A percentile compares a stretch with the other conserved stretches of the same genome.
Evolutionary conservation across 2,888 invertebrate species (phyloP).

Genomic region (Amphiduros pacificus): DNA sequence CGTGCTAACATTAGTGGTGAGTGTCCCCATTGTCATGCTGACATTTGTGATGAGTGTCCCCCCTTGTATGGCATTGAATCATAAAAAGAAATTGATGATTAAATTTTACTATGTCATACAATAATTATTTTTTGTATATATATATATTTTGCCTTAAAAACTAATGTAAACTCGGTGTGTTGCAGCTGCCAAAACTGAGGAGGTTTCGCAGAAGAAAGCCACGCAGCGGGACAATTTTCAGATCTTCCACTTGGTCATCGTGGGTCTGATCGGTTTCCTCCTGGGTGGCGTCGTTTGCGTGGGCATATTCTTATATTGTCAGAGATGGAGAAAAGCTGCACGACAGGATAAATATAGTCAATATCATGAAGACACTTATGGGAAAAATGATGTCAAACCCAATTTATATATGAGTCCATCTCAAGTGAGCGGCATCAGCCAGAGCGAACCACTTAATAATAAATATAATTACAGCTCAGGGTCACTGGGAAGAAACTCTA

Average conservation of each 20-base stretch:
- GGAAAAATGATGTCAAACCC: constrained; percentile 11
- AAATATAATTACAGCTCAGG: constrained; percentile 23
- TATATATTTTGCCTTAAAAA: too few species aligned
- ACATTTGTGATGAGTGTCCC: too few species aligned
- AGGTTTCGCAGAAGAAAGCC: background rate
- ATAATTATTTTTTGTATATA: too few species aligned
- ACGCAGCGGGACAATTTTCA: constrained; percentile 12
- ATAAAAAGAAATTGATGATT: too few species aligned
- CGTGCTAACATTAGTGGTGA: too few species aligned
- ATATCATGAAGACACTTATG: too few species aligned
- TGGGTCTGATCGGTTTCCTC: constrained; percentile 36
- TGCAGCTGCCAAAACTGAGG: constrained; percentile 14
- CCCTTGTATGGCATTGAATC: too few species aligned
- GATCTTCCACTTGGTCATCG: constrained; percentile 34
- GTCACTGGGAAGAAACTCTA: constrained; percentile 25
- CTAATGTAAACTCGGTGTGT: too few species aligned
- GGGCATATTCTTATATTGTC: constrained; percentile 35
- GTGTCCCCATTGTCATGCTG: too few species aligned
- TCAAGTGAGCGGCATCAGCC: constrained; percentile 23
- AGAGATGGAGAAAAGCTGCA: constrained; percentile 8
- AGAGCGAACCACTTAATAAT: constrained; percentile 14
- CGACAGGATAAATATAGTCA: constrained; percentile 19
- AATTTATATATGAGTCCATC: constrained; percentile 21
- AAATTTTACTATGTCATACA: too few species aligned
- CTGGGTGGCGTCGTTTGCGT: constrained; percentile 36